Evolutionary conservation across 1,140 invertebrate species (phyloP), one percentile per base, ranked within the genome.

Genomic region (Micrasema minimum): DNA sequence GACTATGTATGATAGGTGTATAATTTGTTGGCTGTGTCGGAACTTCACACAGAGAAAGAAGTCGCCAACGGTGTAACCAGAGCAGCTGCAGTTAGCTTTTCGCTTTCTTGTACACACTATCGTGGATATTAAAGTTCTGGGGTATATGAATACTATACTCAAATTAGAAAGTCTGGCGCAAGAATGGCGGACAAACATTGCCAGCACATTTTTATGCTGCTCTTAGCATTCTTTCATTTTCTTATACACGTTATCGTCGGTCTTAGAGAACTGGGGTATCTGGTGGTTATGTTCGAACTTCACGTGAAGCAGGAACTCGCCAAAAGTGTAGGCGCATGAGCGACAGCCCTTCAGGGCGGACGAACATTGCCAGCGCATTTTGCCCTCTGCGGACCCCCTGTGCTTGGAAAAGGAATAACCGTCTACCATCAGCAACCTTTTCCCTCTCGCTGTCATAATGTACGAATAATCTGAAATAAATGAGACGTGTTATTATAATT

Each of bases 361-460:
- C 10, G 43, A 46, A 16, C 43, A 46, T 16, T 46, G 43, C 43
- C 43, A 46, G 0, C 43, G 43, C 43, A 46, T n/a, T 46, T 46
- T 46, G 6, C 43, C 43, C 6, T n/a, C 6, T n/a, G 6, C n/a
- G 1, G 43, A n/a, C n/a, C 16, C 16, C n/a, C 43, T 46, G 43
- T 46, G 43, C 43, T 14, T 46, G 43, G 5, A n/a, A n/a, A 46
- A 46, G 43, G 43, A 16, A 16, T n/a, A 46, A 1, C 43, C 43
- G n/a, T 46, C 5, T 9, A 46, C 43, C 43, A 12, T 16, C n/a
- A 46, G n/a, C 6, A 46, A 5, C 5, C 43, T n/a, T 14, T 5
- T 46, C 14, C 43, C 43, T 16, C 16, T 9, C n/a, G 43, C 1
- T n/a, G 43, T 46, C 43, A 46, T 46, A n/a, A 46, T 46, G n/a